Base-by-base conservation (phyloP, 1,140 invertebrate species). In the Drosophila littoralis region DNA sequence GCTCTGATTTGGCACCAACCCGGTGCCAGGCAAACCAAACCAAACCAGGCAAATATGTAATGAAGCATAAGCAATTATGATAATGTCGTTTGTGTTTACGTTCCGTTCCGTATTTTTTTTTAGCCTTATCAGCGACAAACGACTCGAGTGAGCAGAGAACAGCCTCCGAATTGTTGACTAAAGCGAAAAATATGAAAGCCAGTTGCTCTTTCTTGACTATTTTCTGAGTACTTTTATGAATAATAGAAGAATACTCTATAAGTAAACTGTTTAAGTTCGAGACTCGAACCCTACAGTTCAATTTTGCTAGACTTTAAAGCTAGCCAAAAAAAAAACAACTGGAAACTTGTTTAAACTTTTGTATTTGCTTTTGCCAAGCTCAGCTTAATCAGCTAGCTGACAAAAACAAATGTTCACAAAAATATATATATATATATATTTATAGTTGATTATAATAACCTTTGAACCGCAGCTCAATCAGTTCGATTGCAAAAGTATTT, bases 31-130 rank as follows among this genome's bases (percentile, higher is more conserved):
- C 61, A 66, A 70, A 57, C 42, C 22, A n/a, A 6, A 28, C 22
- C 43, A 33, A 38, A 38, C 43, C 48, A 43, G 54, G 74, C 83
- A 89, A 88, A 89, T 84, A 88, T 88, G 84, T 89, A 88, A 88
- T 88, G 84, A 88, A 89, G 84, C 84, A 89, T 88, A 89, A 89
- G 75, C 84, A 88, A 88, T 88, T 89, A 88, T 88, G 84, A 88
- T 88, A 88, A 88, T 89, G 84, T 81, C 80, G 79, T 59, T 77
- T 59, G 52, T 75, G 73, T 89, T 80, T 89, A 85, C 60, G 58
- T 75, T 84, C 66, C 63, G 69, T 70, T 86, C 52, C 42, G 70
- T 69, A 66, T 61, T 63, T 61, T 61, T 57, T 48, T n/a, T n/a
- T n/a, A n/a, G n/a, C n/a, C 83, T 86, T 88, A 86, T 88, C 81